phyloP scores from a whole-genome alignment of 2,113 vertebrate species.

The Hoplias malabaricus region DNA sequence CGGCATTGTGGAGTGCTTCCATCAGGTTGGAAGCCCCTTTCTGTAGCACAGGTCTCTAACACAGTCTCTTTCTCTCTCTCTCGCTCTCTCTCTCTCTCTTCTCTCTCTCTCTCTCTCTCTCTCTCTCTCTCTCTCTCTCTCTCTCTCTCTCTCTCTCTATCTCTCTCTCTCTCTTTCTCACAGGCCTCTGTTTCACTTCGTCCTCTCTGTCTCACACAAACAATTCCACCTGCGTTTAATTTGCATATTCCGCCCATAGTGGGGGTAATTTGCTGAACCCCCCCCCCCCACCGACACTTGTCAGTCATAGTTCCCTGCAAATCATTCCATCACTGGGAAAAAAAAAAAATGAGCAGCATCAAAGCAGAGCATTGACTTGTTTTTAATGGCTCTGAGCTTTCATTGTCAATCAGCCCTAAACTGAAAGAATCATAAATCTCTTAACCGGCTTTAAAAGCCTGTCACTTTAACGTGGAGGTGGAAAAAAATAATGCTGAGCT shows the following conservation, averaged over 20 bases:
- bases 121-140: no score
- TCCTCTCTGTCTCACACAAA: conserved; percentile 2
- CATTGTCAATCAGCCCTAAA: conserved; percentile 27
- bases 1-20: not conserved
- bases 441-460: conserved; percentile 18
- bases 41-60: not conserved
- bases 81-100: no score
- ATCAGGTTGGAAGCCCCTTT: conserved; percentile 3
- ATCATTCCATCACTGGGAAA: conserved; percentile 6
- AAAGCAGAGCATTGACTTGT: conserved; percentile 7
- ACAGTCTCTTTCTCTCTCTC: not conserved
- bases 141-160: not conserved
- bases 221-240: conserved; percentile 37
- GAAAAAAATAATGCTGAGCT: conserved; percentile 2
- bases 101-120: no score
- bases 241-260: conserved; percentile 30
- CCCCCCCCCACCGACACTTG: no score
- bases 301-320: conserved; percentile 35
- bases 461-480: conserved; percentile 21
- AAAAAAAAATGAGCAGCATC: conserved; percentile 19
- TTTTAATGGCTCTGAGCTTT: conserved; percentile 10
- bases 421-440: conserved; percentile 22
- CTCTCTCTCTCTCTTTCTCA: not conserved
- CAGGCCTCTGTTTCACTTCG: not conserved
- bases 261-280: conserved; percentile 25